Evolutionary conservation across 2,113 vertebrate genomes (phyloP).

Genomic region (Seriola dumerili): DNA sequence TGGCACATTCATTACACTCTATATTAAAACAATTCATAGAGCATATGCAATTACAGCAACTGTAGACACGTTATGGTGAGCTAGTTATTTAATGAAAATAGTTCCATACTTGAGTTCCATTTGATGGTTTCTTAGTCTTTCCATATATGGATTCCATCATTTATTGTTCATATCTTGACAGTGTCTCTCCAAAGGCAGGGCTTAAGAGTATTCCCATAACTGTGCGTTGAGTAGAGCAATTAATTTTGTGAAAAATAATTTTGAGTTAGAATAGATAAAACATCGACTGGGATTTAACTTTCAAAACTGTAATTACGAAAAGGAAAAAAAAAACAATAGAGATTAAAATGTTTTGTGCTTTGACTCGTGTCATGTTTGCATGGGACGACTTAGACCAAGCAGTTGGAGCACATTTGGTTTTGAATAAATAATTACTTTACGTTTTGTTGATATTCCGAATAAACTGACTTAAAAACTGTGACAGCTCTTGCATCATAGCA

Average conservation of each 20-base stretch:
- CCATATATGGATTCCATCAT: slow-evolving; percentile 58
- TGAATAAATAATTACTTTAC: slow-evolving; percentile 35
- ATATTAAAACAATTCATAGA: slow-evolving; percentile 75
- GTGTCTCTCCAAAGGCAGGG: slow-evolving; percentile 60
- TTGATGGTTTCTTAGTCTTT: slow-evolving; percentile 56
- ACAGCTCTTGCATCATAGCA: slow-evolving; percentile 16
- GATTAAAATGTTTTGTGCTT: slow-evolving; percentile 43
- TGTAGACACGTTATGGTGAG: slow-evolving; percentile 60
- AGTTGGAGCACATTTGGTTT: slow-evolving; percentile 26
- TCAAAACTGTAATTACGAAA: slow-evolving; percentile 70
- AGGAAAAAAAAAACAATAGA: slow-evolving; percentile 37
- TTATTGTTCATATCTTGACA: slow-evolving; percentile 63
- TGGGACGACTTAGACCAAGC: slow-evolving; percentile 19
- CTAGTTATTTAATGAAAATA: slow-evolving; percentile 48
- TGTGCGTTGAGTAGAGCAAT: slow-evolving; percentile 69
- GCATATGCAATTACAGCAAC: slow-evolving; percentile 76
- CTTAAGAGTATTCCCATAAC: slow-evolving; percentile 66
- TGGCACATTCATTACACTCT: slow-evolving; percentile 78
- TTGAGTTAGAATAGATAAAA: slow-evolving; percentile 69
- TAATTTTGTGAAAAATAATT: slow-evolving; percentile 73
- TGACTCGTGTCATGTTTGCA: slow-evolving; percentile 33
- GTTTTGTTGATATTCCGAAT: slow-evolving; percentile 44
- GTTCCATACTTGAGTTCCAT: slow-evolving; percentile 44
- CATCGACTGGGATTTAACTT: slow-evolving; percentile 72
- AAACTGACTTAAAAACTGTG: slow-evolving; percentile 36